Conservation (phyloP, 2,888 invertebrate genomes). For the Chorisops tibialis region DNA sequence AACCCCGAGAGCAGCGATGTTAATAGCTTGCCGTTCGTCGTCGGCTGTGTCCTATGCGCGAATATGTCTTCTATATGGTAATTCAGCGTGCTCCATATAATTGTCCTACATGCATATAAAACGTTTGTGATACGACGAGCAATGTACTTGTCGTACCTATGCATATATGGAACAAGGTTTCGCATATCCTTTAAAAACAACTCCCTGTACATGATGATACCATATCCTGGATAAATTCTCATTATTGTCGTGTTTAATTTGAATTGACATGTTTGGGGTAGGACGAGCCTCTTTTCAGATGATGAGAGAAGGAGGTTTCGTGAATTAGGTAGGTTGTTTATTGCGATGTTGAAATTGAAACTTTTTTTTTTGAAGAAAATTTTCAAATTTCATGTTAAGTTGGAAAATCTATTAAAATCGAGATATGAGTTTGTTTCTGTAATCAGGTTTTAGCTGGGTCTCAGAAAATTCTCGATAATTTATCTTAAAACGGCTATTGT, state of each 20-base stretch:
- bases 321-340: neutral
- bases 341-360: too few relatives aligned
- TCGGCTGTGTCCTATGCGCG: neutral
- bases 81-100: conserved; percentile 14
- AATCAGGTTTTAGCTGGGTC: too few relatives aligned
- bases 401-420: too few relatives aligned
- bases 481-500: too few relatives aligned
- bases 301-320: conserved; percentile 10
- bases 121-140: too few relatives aligned
- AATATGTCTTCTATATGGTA: conserved; percentile 15
- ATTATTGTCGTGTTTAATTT: conserved; percentile 25
- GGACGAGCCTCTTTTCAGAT: conserved; percentile 12
- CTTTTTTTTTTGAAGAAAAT: too few relatives aligned
- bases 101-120: conserved; percentile 2
- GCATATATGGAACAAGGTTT: too few relatives aligned
- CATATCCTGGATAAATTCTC: conserved; percentile 13
- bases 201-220: neutral
- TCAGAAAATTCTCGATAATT: too few relatives aligned
- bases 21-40: conserved; percentile 16
- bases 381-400: too few relatives aligned
- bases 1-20: conserved; percentile 14
- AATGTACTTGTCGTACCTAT: too few relatives aligned
- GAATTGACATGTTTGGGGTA: conserved; percentile 24
- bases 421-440: too few relatives aligned
- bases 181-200: neutral